These are phyloP conservation scores for Stramonita haemastoma DNA, from an alignment of 2,888 invertebrate genomes.

Conservation along the genomic window DNA sequence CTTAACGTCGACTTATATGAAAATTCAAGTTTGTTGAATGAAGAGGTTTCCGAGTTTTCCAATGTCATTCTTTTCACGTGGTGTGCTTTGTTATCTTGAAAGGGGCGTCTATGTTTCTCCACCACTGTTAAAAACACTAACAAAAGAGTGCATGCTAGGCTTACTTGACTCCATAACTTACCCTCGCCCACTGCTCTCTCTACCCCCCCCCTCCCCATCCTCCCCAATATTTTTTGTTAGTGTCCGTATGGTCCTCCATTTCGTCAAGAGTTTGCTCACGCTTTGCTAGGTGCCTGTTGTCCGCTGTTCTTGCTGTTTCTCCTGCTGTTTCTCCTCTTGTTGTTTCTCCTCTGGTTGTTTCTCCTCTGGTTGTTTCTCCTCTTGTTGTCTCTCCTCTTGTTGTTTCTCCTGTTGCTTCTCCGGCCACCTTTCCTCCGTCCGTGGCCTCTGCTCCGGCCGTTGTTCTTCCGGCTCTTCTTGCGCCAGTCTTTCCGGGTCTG, in stretches of 20 bases:
- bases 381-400: not conserved
- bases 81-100: no score
- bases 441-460: not conserved
- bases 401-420: not conserved
- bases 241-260: not conserved
- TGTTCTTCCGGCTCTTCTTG: not conserved
- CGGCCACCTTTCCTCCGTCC: not conserved
- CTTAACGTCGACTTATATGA: no score
- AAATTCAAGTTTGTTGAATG: no score
- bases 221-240: not conserved
- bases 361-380: not conserved
- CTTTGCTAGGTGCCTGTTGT: not conserved
- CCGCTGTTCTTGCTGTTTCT: not conserved
- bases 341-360: not conserved
- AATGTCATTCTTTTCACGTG: no score
- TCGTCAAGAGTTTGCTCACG: not conserved
- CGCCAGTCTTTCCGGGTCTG: not conserved
- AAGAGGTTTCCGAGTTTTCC: no score
- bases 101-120: no score
- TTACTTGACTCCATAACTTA: no score
- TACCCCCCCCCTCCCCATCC: no score
- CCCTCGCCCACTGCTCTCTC: no score
- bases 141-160: no score
- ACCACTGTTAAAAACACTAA: no score
- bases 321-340: not conserved